These are phyloP conservation scores for Xerus rutilus DNA, from an alignment of 2,797 vertebrate genomes.

Conservation along the genomic window DNA sequence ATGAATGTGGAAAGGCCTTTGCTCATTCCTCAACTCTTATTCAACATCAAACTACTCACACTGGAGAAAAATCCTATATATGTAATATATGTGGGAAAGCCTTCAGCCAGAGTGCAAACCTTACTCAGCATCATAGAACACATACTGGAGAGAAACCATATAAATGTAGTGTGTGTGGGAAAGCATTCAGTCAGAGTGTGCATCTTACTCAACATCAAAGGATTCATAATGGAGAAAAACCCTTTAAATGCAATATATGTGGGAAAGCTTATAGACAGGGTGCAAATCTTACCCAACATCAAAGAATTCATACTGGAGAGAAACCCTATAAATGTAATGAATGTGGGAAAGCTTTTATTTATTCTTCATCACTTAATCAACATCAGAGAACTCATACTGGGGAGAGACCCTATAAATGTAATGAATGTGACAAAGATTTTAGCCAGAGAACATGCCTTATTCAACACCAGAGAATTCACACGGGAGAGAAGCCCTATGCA, in stretches of 20 bases:
- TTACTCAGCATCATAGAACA: slow-evolving; percentile 83
- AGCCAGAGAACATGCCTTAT: slow-evolving; percentile 84
- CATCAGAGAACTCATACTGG: slow-evolving; percentile 83
- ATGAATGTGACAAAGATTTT: slow-evolving; percentile 81
- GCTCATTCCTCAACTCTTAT: slow-evolving; percentile 82
- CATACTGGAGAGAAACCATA: slow-evolving; percentile 84
- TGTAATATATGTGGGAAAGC: slow-evolving; percentile 84
- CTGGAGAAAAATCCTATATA: slow-evolving; percentile 83
- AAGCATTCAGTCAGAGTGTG: slow-evolving; percentile 83
- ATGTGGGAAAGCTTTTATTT: slow-evolving; percentile 83
- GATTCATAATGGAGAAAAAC: slow-evolving; percentile 84
- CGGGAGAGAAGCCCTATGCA: slow-evolving; percentile 83
- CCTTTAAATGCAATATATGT: slow-evolving; percentile 81
- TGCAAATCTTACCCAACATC: slow-evolving; percentile 79
- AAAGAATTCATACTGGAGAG: slow-evolving; percentile 82
- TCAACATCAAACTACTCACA: slow-evolving; percentile 83
- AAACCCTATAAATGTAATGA: slow-evolving; percentile 82
- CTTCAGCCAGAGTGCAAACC: slow-evolving; percentile 83
- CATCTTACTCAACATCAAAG: slow-evolving; percentile 84
- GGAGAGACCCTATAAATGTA: slow-evolving; percentile 82
- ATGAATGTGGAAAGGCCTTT: slow-evolving; percentile 83
- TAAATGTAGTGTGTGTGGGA: slow-evolving; percentile 83
- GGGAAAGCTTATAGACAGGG: slow-evolving; percentile 82
- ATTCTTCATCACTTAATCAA: slow-evolving; percentile 82
- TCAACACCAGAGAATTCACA: slow-evolving; percentile 84